Evolutionary conservation across 2,113 vertebrate species (phyloP), one percentile per base, ranked within the genome.

Genomic region (Prinia subflava): DNA sequence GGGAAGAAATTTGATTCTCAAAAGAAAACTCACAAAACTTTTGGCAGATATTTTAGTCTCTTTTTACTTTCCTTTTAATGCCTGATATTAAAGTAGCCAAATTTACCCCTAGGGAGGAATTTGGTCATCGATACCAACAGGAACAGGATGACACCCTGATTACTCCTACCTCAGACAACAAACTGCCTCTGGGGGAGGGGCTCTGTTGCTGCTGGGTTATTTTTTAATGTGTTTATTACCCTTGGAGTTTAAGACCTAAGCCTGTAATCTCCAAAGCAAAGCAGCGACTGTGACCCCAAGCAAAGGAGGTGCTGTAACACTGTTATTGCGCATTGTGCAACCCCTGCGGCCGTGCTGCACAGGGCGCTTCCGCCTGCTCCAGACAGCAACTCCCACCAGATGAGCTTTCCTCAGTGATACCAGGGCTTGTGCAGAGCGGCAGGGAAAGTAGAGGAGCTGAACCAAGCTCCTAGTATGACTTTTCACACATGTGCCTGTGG

Each of bases 181-280:
- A 64, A 59, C 15, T 80, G 47, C 82, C 47, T 15, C 35, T 27
- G 6, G 16, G 46, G 27, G 31, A 76, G 57, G 69, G 30, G n/a
- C 70, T 62, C 47, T 76, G 46, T 73, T 85, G n/a, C 87, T 89
- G 44, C 84, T 63, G 44, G 15, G 28, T 74, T 84, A 12, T 68
- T 83, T 88, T 92, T 68, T 56, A 56, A 62, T 50, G 53, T 49
- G 50, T 91, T 97, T 73, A 65, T 92, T 90, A 74, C 68, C 59
- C 56, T 23, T 53, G 33, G 52, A 84, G 60, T 90, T 88, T 55
- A 82, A 86, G 47, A 78, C 30, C 23, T 76, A 80, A 87, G 84
- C 81, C 55, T 80, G 23, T 91, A 79, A 94, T 94, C 94, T 85
- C 47, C 81, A 62, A 76, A 76, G 91, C 70, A 74, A 53, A 92